phyloP scores from a whole-genome alignment of 1,140 invertebrate genomes.

The Uloborus diversus region DNA sequence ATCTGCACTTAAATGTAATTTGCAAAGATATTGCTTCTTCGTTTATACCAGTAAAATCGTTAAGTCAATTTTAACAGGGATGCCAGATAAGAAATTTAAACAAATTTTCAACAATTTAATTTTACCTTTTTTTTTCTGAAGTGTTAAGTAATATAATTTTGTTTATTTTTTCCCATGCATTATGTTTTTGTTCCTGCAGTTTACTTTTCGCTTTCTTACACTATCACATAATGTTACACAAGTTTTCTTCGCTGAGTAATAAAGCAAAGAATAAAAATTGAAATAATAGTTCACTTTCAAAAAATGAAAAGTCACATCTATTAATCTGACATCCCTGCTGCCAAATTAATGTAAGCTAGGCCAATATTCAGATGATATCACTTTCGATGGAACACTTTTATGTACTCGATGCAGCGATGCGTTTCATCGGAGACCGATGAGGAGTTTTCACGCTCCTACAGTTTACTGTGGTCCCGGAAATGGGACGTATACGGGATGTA shows the following conservation, averaged over 20 bases:
- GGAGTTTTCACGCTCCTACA: neutral
- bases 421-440: neutral
- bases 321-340: conserved; percentile 55
- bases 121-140: too few species aligned
- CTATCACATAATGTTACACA: too few species aligned
- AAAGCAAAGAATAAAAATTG: neutral
- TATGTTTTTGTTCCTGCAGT: too few species aligned
- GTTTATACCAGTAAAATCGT: neutral
- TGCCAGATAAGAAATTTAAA: neutral
- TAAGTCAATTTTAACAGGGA: neutral
- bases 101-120: too few species aligned
- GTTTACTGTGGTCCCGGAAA: conserved; percentile 47
- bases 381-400: neutral
- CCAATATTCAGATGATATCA: conserved; percentile 18
- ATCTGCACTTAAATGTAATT: too few species aligned
- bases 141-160: too few species aligned
- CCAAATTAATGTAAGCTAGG: conserved; percentile 32
- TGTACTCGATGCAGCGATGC: neutral
- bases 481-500: conserved; percentile 46
- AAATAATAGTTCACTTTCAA: neutral
- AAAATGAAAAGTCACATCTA: conserved; percentile 22
- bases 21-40: neutral
- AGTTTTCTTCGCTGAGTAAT: neutral
- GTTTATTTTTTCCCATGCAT: too few species aligned
- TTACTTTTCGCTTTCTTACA: too few species aligned